These are phyloP conservation scores for Aphaenogaster rudis DNA, from an alignment of 1,140 invertebrate species.

Conservation along the genomic window DNA sequence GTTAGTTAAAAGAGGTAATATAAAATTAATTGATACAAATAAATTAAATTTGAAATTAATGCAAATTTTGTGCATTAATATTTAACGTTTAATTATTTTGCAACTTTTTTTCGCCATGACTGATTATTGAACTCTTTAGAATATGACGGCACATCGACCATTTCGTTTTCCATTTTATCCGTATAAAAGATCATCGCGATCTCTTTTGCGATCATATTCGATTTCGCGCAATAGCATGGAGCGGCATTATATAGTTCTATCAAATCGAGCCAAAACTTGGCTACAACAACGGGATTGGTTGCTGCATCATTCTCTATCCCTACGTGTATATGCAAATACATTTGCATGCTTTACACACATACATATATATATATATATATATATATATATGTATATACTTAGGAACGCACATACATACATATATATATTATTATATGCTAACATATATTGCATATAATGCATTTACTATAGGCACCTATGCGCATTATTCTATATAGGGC, in stretches of 20 bases:
- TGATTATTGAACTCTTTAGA: not conserved
- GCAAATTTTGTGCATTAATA: not conserved
- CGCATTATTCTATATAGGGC: not conserved
- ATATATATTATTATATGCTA: not conserved
- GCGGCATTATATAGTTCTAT: conserved; percentile 29
- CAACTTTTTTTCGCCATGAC: not conserved
- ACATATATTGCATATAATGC: conserved; percentile 4
- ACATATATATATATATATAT: not conserved
- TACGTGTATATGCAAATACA: not conserved
- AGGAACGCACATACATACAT: not conserved
- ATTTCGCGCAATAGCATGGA: conserved; percentile 1
- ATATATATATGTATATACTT: not conserved
- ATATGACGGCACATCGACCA: not conserved
- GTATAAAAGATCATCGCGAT: conserved; percentile 1
- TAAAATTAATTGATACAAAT: not conserved
- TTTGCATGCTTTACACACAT: not conserved
- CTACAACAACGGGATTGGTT: conserved; percentile 52
- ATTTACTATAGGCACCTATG: not conserved
- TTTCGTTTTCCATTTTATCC: conserved; percentile 12
- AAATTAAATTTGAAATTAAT: not conserved
- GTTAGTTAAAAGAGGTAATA: not conserved
- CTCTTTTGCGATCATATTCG: conserved; percentile 12
- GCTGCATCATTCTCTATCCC: not conserved
- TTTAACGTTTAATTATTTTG: not conserved
- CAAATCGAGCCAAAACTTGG: conserved; percentile 53